Base-by-base conservation (phyloP, 2,113 vertebrate species). In the Phrynocephalus versicolor region DNA sequence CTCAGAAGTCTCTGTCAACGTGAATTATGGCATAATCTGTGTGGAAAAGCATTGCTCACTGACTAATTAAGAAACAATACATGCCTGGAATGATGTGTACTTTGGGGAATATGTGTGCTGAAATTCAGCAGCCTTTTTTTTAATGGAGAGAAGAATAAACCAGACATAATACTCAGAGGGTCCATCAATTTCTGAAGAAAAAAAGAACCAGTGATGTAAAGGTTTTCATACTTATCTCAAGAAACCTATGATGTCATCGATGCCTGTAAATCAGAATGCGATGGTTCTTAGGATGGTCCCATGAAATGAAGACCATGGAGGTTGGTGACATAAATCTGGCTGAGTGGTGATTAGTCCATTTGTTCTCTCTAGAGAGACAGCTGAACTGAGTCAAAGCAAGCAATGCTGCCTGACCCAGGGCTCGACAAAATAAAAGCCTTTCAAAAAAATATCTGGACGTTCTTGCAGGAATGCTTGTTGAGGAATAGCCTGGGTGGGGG, bases 51-150 rank as follows among this genome's bases (percentile, higher is more conserved):
- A 92, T 76, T 77, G 77, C 35, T 9, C 62, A 41, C 30, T 58
- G 73, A 55, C 4, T 85, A 86, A 93, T 94, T 93, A 94, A 91
- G 85, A 91, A 93, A 81, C 83, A 88, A 91, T 75, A 83, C 84
- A 78, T 60, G 85, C 71, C 73, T 87, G 84, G 76, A 58, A 91
- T 89, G 84, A 93, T 89, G 91, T 75, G 91, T 89, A 65, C 64
- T 35, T 0, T 87, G 33, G 81, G 70, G 45, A 89, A 69, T 88
- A 70, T 67, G 65, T 45, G n/a, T 45, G n/a, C 39, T 79, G 87
- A 82, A 92, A 87, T 75, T 30, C 73, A 78, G 87, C 25, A 75
- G 19, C 57, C 76, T 77, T n/a, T 21, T 79, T n/a, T 79, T 60
- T 37, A 75, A 89, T 81, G 90, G 35, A 69, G 39, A 75, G 84